A percentile compares a stretch with the other conserved stretches of the same genome.
phyloP scores from a whole-genome alignment of 2,888 invertebrate species.

The Coelogynopora nodosa region DNA sequence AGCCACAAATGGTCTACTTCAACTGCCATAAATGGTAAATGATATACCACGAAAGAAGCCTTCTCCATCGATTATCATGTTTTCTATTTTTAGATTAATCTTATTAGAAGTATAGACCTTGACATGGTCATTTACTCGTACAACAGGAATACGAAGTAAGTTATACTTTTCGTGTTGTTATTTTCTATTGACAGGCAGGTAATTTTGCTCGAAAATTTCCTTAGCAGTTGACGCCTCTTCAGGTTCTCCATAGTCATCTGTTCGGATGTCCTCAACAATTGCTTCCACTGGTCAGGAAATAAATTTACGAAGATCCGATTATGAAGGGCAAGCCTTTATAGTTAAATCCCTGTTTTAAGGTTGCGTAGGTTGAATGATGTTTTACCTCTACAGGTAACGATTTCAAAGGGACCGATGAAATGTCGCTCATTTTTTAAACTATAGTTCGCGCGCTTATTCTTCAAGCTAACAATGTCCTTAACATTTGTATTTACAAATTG shows the following conservation, averaged over 20 bases:
- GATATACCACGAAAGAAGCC: not conserved
- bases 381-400: not conserved
- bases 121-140: not conserved
- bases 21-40: not conserved
- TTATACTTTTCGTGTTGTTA: not conserved
- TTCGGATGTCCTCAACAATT: not conserved
- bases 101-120: too few relatives aligned
- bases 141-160: not conserved
- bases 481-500: constrained; percentile 5
- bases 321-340: not conserved
- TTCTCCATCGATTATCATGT: not conserved
- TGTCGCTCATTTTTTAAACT: not conserved
- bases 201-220: not conserved
- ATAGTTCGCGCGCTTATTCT: not conserved
- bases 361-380: constrained; percentile 18
- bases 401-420: not conserved
- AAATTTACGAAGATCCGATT: not conserved
- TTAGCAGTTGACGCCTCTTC: not conserved
- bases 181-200: not conserved
- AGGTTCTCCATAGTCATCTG: not conserved
- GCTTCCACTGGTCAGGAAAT: not conserved
- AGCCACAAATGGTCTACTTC: not conserved
- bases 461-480: not conserved
- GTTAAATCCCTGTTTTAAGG: not conserved
- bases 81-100: not conserved